Percentiles rank a stretch among this genome's conserved stretches.
These are phyloP conservation scores for Sturnira hondurensis DNA, from an alignment of 2,113 vertebrate species.

Conservation along the genomic window DNA sequence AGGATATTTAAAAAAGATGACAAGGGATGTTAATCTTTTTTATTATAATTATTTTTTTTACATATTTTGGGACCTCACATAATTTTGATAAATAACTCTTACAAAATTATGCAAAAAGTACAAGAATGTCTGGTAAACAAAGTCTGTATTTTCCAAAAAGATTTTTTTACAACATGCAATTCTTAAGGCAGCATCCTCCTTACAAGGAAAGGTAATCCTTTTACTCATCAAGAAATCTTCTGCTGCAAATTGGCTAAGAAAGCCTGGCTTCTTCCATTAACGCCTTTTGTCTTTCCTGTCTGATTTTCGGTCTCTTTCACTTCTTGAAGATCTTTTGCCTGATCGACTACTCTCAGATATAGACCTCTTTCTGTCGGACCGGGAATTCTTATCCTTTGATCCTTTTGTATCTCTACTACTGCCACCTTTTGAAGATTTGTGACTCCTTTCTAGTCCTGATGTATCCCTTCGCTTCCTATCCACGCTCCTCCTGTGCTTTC, in stretches of 20 bases:
- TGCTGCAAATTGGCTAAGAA: slow-evolving; percentile 85
- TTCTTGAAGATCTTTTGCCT: slow-evolving; percentile 88
- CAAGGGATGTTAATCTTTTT: slow-evolving; percentile 83
- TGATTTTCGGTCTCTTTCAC: slow-evolving; percentile 95
- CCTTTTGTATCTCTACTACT: slow-evolving; percentile 89
- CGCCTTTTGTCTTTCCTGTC: slow-evolving; percentile 98
- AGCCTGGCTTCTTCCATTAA: slow-evolving; percentile 87
- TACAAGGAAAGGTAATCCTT: slow-evolving; percentile 82
- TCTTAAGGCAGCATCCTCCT: slow-evolving; percentile 89
- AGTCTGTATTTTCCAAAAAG: slow-evolving; percentile 87
- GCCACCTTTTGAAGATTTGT: slow-evolving; percentile 90
- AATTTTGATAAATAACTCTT: slow-evolving; percentile 86
- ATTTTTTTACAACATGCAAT: slow-evolving; percentile 88
- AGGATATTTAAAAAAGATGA: slow-evolving; percentile 85
- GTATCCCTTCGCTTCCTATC: slow-evolving; percentile 88
- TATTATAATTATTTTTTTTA: slow-evolving; percentile 83
- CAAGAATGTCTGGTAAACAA: slow-evolving; percentile 85
- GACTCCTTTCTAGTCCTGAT: slow-evolving; percentile 85
- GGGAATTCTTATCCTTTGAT: slow-evolving; percentile 90
- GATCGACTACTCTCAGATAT: slow-evolving; percentile 90
- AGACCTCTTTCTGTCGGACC: slow-evolving; percentile 89
- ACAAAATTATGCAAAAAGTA: slow-evolving; percentile 89
- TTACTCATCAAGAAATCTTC: slow-evolving; percentile 85
- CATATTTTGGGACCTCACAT: slow-evolving; percentile 84
- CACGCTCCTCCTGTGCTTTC: slow-evolving; percentile 87